These are phyloP conservation scores for Melanotaenia nigrans DNA, from an alignment of 2,797 vertebrate genomes.

Conservation along the genomic window DNA sequence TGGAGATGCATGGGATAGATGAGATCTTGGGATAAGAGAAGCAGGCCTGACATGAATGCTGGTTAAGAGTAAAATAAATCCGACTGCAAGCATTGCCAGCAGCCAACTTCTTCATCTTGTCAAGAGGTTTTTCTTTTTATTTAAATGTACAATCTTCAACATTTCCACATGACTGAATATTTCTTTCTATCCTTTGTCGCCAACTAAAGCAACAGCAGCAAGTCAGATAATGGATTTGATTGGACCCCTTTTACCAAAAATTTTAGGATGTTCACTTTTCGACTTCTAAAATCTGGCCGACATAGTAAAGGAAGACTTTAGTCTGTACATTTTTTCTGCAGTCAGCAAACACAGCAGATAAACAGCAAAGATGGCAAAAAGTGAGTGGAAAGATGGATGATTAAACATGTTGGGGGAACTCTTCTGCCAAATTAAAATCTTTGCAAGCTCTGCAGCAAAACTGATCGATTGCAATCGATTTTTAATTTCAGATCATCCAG, in stretches of 20 bases:
- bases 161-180: slow-evolving; percentile 3
- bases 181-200: neutral
- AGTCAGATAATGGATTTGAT: neutral
- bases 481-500: slow-evolving; percentile 10
- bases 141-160: slow-evolving; percentile 7
- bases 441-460: neutral
- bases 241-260: neutral
- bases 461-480: slow-evolving; percentile 27
- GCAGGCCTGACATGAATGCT: neutral
- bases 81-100: slow-evolving; percentile 23
- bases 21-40: slow-evolving; percentile 24
- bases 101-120: slow-evolving; percentile 16
- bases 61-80: slow-evolving; percentile 47
- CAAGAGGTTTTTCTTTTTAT: neutral
- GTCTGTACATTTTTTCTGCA: neutral
- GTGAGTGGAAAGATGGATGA: neutral
- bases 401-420: neutral
- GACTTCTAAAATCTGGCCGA: neutral
- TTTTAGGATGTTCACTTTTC: neutral
- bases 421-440: neutral
- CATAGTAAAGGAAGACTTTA: neutral
- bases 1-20: slow-evolving; percentile 39
- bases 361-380: neutral
- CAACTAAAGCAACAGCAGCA: neutral
- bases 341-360: neutral